Conservation (phyloP, 2,113 vertebrate species). For the Anolis sagrei region DNA sequence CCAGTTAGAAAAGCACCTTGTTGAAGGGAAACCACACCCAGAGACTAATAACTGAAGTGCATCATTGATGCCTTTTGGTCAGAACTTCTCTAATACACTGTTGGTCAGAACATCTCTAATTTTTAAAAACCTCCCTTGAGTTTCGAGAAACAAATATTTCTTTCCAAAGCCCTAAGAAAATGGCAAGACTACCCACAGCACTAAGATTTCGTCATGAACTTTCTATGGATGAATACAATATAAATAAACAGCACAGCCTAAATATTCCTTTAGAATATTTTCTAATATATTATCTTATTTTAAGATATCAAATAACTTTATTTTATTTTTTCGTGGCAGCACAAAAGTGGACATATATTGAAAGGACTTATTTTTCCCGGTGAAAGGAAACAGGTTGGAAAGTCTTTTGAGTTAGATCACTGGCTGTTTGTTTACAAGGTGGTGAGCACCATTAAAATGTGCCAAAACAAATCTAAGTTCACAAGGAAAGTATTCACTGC, state of each 20-base stretch:
- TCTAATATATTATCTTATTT: constrained; percentile 5
- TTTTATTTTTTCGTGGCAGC: constrained; percentile 38
- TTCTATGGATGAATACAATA: not conserved
- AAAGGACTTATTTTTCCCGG: constrained; percentile 39
- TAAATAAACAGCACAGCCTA: not conserved
- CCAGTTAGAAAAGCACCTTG: not conserved
- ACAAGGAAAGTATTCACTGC: constrained; percentile 48
- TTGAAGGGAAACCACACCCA: not conserved
- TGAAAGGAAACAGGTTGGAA: constrained; percentile 53
- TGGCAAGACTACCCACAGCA: not conserved
- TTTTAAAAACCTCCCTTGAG: not conserved
- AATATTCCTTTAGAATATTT: not conserved
- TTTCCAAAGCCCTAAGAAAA: constrained; percentile 2
- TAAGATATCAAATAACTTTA: constrained; percentile 39
- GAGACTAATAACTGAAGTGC: not conserved
- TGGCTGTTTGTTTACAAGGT: constrained; percentile 41
- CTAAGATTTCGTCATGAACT: constrained; percentile 1
- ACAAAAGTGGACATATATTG: constrained; percentile 41
- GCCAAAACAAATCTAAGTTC: constrained; percentile 66
- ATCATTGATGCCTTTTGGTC: not conserved
- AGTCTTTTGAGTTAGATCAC: constrained; percentile 44
- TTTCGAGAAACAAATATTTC: not conserved
- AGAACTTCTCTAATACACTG: not conserved
- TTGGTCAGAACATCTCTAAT: not conserved
- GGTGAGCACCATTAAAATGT: constrained; percentile 37